phyloP scores from a whole-genome alignment of 2,888 invertebrate species.

The Perizoma flavofasciatum region DNA sequence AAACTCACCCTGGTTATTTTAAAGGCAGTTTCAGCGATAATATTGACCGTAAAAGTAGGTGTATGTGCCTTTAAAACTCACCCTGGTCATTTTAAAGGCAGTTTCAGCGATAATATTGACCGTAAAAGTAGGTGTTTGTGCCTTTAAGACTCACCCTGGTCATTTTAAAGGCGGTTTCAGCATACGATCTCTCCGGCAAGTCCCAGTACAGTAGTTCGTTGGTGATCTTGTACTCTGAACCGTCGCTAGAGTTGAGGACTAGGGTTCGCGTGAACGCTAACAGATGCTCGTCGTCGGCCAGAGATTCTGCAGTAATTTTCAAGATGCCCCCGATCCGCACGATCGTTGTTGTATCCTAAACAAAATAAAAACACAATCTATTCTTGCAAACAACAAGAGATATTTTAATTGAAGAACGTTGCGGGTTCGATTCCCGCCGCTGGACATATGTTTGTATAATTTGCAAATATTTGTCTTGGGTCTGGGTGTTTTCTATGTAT shows the following conservation, averaged over 20 bases:
- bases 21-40: no score
- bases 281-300: slow-evolving; percentile 76
- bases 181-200: slow-evolving; percentile 70
- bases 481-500: no score
- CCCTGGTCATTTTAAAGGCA: background rate
- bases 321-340: slow-evolving; percentile 87
- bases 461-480: no score
- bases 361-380: no score
- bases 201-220: slow-evolving; percentile 88
- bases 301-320: slow-evolving; percentile 80
- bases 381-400: no score
- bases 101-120: background rate
- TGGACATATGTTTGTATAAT: no score
- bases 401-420: no score
- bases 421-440: no score
- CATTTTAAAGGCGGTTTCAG: slow-evolving; percentile 56
- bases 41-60: no score
- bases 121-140: no score
- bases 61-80: background rate
- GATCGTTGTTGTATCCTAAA: slow-evolving; percentile 69
- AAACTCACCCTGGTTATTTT: no score
- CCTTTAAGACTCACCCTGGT: slow-evolving; percentile 55
- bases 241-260: slow-evolving; percentile 71
- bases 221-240: slow-evolving; percentile 83
- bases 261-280: slow-evolving; percentile 85